Evolutionary conservation across 1,140 invertebrate species (phyloP), one percentile per base, ranked within the genome.

Genomic region (Caenorhabditis inopinata): DNA sequence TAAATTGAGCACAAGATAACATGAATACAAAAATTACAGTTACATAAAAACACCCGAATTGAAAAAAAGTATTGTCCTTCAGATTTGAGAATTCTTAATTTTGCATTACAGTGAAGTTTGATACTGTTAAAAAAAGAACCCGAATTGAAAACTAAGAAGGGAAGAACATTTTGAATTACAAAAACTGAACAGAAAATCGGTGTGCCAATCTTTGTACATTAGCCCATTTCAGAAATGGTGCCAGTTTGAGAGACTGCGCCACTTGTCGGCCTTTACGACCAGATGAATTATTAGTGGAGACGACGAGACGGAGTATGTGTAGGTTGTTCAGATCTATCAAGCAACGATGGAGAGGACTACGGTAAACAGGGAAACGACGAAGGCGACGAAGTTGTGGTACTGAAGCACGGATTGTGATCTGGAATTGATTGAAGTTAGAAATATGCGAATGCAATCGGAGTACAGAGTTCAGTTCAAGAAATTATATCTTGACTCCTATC

Each of bases 371-470:
- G 11, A 78, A 49, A 32, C 76, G 76, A 16, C 76, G 49, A 9
- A 78, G 76, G 46, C 76, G 76, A 62, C 76, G 76, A 25, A 78
- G 76, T 53, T 78, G 76, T 45, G 76, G 76, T 4, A 78, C 32
- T 27, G 76, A 78, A 1, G 76, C 76, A 46, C 76, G 76, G 53
- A 78, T 58, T 42, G 76, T 53, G 4, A 78, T 27, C 76, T 78
- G 38, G 46, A 62, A 68, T n/a, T n/a, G n/a, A n/a, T n/a, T n/a
- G n/a, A n/a, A n/a, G n/a, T n/a, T n/a, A n/a, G n/a, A n/a, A n/a
- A n/a, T n/a, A n/a, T n/a, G n/a, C n/a, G n/a, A n/a, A n/a, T n/a
- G n/a, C n/a, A n/a, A n/a, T n/a, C n/a, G n/a, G n/a, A n/a, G n/a
- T n/a, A n/a, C n/a, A n/a, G n/a, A n/a, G n/a, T n/a, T n/a, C n/a